Base-by-base conservation (phyloP, 2,113 vertebrate species). In the Scopus umbretta region DNA sequence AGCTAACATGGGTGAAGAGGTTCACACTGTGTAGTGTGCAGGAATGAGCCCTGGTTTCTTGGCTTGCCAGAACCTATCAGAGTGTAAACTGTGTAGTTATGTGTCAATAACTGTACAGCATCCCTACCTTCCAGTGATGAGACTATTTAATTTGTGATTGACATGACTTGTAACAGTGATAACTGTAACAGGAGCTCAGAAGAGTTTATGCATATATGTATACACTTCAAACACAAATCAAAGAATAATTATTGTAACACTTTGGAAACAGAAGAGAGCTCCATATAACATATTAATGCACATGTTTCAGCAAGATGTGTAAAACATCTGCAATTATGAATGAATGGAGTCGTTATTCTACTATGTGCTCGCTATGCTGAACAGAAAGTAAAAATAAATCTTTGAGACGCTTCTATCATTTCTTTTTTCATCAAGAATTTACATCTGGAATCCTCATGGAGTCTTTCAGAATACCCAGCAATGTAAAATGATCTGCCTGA, bases 341-440 rank as follows among this genome's bases (percentile, higher is more conserved):
- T 96, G 90, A 97, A 97, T 90, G 81, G 84, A 88, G 67, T 88
- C 3, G 3, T 93, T 96, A 93, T 97, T 96, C 80, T 59, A 45
- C 88, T 86, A 72, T 95, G 83, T 88, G 90, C 93, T 94, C 80
- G 42, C 80, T 93, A 74, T 56, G 81, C 92, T 94, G 91, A 68
- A 75, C 58, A 88, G 86, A 90, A 93, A 96, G 84, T 92, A 92
- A 95, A 97, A 97, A 97, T 97, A 97, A 96, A 96, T 97, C 95
- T 96, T 88, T 79, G 63, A 94, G 94, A 93, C 63, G 40, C 78
- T 94, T 91, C 93, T 96, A 86, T 94, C 85, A 50, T 68, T 96
- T 96, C 80, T 85, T 89, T 92, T 95, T 94, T 94, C 1, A 1
- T 95, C 82, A 93, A 92, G 90, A 94, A 87, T 81, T 92, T 96